phyloP scores from a whole-genome alignment of 2,888 invertebrate species.

The Eumacrocentrus americanus region DNA sequence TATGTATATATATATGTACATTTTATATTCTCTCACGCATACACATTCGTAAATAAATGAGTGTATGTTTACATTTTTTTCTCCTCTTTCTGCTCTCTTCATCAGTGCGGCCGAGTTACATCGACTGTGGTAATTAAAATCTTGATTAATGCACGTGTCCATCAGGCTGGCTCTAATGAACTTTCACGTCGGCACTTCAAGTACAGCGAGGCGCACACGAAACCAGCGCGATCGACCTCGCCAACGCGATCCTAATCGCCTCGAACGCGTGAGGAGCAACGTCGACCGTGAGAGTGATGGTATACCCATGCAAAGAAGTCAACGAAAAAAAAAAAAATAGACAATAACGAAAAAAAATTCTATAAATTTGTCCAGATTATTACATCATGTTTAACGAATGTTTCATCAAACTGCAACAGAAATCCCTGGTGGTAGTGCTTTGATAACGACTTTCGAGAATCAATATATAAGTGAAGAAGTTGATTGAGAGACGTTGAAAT shows the following conservation, averaged over 20 bases:
- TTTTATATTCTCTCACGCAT: neutral
- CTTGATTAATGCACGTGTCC: slow-evolving; percentile 60
- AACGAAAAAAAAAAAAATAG: neutral
- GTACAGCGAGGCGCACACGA: slow-evolving; percentile 22
- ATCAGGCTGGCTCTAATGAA: slow-evolving; percentile 57
- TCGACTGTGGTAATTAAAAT: slow-evolving; percentile 54
- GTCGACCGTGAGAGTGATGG: slow-evolving; percentile 17
- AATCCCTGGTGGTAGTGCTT: too few relatives aligned
- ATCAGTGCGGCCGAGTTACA: slow-evolving; percentile 23
- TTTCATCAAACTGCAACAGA: too few relatives aligned
- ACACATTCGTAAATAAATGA: slow-evolving; percentile 14
- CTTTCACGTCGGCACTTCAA: slow-evolving; percentile 45
- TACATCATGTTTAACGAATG: too few relatives aligned
- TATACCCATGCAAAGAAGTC: neutral
- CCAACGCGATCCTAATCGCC: slow-evolving; percentile 32
- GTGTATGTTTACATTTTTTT: slow-evolving; percentile 9
- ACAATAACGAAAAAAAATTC: slow-evolving; percentile 1
- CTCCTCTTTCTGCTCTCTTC: slow-evolving; percentile 1
- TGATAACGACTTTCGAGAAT: too few relatives aligned
- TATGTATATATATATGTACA: slow-evolving; percentile 14
- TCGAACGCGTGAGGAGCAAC: slow-evolving; percentile 11
- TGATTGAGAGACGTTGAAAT: slow-evolving; percentile 31
- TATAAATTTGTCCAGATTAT: neutral
- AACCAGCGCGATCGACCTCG: slow-evolving; percentile 31
- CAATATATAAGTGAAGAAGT: too few relatives aligned